Percentiles rank a stretch among this genome's conserved stretches.
Evolutionary conservation across 2,797 vertebrate species (phyloP).

Genomic region (Oreochromis mossambicus): DNA sequence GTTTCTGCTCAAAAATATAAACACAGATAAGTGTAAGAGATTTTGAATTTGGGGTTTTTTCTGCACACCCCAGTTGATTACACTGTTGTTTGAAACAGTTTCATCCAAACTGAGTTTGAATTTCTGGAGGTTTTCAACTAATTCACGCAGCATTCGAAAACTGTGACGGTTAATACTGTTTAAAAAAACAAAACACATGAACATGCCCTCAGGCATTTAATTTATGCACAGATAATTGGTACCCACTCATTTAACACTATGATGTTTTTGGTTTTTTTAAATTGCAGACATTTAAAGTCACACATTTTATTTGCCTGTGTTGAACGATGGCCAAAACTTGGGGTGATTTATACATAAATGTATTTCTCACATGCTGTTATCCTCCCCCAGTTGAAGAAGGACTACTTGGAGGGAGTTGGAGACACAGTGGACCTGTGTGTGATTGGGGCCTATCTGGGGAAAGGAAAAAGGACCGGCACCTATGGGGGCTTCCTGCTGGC

Average conservation of each 20-base stretch:
- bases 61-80: background rate
- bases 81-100: background rate
- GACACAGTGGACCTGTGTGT: conserved; percentile 91
- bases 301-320: background rate
- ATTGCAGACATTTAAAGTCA: background rate
- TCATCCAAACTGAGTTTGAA: background rate
- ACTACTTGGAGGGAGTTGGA: conserved; percentile 87
- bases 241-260: background rate
- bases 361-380: background rate
- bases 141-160: background rate
- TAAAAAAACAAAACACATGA: background rate
- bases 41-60: accelerated
- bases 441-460: conserved; percentile 88
- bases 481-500: conserved; percentile 90
- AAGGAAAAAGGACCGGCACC: conserved; percentile 84
- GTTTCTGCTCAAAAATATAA: background rate
- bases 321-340: background rate
- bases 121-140: background rate
- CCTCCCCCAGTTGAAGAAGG: conserved; percentile 86
- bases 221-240: background rate
- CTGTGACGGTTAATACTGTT: background rate
- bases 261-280: accelerated
- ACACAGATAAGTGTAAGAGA: background rate
- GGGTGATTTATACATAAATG: background rate
- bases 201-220: background rate